A percentile compares a stretch with the other conserved stretches of the same genome.
These are phyloP conservation scores for Phymorhynchus buccinoides DNA, from an alignment of 1,140 invertebrate genomes.

Conservation along the genomic window DNA sequence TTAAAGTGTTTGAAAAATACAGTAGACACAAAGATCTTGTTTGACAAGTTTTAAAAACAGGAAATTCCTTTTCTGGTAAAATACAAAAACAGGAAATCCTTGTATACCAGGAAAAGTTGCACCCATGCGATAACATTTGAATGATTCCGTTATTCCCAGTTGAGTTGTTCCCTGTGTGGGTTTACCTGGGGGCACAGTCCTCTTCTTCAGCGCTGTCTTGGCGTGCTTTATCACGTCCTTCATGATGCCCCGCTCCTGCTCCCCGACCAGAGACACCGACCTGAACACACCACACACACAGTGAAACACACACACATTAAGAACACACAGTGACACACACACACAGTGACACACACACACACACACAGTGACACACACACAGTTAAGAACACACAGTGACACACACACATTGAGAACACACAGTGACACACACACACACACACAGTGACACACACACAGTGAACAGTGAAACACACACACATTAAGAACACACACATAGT, in stretches of 20 bases:
- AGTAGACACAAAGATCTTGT: no score
- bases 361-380: not conserved
- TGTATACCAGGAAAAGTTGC: no score
- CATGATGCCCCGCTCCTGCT: constrained; percentile 90
- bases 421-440: not conserved
- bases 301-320: not conserved
- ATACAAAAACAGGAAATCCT: no score
- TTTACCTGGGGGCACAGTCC: constrained; percentile 85
- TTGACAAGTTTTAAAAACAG: no score
- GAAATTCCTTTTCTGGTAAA: no score
- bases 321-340: not conserved
- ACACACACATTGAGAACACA: not conserved
- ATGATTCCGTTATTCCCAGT: no score
- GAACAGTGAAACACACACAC: no score
- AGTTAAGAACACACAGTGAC: not conserved
- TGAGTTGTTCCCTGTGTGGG: no score
- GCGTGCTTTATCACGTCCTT: constrained; percentile 93
- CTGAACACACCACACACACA: constrained; percentile 73
- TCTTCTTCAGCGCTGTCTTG: constrained; percentile 86
- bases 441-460: no score
- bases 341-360: not conserved
- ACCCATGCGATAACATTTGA: no score
- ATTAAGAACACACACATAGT: no score
- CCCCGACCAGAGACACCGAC: constrained; percentile 94
- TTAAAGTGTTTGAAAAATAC: no score